Evolutionary conservation across 2,113 vertebrate genomes (phyloP), one percentile per base, ranked within the genome.

Genomic region (Paratilapia polleni): DNA sequence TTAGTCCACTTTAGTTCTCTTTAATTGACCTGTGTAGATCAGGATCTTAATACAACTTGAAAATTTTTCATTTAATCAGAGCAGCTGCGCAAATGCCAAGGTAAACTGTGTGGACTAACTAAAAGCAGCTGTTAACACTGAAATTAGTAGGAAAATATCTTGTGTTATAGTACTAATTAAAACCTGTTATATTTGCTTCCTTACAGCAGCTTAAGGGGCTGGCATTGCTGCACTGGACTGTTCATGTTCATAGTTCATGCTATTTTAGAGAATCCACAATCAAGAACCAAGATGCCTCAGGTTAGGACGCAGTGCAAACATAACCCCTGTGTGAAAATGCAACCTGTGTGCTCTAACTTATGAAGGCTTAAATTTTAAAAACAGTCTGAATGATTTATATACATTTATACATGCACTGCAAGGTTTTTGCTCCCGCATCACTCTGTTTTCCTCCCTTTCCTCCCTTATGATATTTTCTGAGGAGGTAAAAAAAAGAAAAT

Each of bases 391-490:
- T 52, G 68, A 73, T 52, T 31, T 52, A 73, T 52, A 70, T 26
- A 13, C 12, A 26, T 73, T 8, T 74, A 85, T 66, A 59, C 8
- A 12, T 49, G 43, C 41, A 2, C 76, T 38, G 31, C 80, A 82
- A 34, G 66, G 87, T 83, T 56, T 43, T 58, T 57, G 22, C 52
- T 81, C 26, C 68, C 38, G 80, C 78, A 70, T 85, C 62, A 70
- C 83, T 54, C 9, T 77, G 56, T 91, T 87, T 84, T 80, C 85
- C 68, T 82, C 74, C 38, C 75, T 66, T n/a, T n/a, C n/a, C 74
- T 77, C 60, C 31, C 38, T 86, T 61, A 87, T 90, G 84, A 75
- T 73, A 88, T 88, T 92, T 94, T 90, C 75, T 81, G 43, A 74
- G 68, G 60, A 82, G 70, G 28, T 26, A 49, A 36, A 87, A 83